Evolutionary conservation across 2,113 vertebrate genomes (phyloP).

Genomic region (Prunella fulvescens): DNA sequence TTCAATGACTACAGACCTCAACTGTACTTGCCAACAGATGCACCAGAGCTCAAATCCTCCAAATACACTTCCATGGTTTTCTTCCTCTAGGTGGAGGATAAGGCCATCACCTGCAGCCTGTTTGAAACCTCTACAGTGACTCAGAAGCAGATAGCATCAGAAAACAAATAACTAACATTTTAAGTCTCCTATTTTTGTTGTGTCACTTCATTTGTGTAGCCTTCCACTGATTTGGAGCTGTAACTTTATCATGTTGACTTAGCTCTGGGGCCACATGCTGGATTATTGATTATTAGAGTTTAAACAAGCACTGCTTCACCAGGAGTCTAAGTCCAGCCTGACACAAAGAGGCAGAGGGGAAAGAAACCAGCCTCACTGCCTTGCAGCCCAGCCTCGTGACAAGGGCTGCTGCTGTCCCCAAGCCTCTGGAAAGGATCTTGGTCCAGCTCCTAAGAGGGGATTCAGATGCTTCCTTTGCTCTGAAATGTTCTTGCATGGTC

Average conservation of each 20-base stretch:
- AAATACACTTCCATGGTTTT: neutral
- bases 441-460: neutral
- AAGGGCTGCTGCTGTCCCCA: neutral
- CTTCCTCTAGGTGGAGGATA: neutral
- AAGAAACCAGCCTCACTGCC: neutral
- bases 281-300: neutral
- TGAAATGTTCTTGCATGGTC: neutral
- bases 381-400: neutral
- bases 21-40: neutral
- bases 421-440: neutral
- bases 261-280: neutral
- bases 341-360: fast-evolving
- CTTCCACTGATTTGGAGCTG: neutral
- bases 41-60: neutral
- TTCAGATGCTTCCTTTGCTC: neutral
- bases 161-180: neutral
- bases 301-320: neutral
- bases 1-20: neutral
- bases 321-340: neutral
- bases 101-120: neutral
- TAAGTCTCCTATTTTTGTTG: neutral
- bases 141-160: neutral
- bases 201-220: neutral
- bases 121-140: neutral
- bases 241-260: neutral